phyloP scores from a whole-genome alignment of 2,888 invertebrate genomes.

The Isoperla grammatica region DNA sequence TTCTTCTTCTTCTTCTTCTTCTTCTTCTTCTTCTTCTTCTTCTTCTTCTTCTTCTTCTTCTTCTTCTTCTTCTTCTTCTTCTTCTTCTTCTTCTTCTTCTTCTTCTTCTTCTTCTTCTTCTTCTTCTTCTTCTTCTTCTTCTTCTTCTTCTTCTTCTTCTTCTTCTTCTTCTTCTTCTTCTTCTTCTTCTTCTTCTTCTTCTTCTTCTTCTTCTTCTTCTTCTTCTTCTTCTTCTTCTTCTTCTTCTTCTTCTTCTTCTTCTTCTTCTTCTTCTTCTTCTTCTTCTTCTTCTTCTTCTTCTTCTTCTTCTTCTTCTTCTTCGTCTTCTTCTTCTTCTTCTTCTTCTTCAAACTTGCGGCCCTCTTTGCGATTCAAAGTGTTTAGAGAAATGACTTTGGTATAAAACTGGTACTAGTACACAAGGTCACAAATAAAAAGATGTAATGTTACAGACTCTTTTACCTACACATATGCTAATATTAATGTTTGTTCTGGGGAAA shows the following conservation, averaged over 20 bases:
- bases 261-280: background rate
- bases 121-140: background rate
- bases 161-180: conserved; percentile 6
- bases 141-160: background rate
- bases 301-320: background rate
- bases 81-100: background rate
- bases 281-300: background rate
- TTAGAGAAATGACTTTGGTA: no score
- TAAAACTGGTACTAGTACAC: no score
- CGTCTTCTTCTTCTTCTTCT: background rate
- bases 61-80: no score
- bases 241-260: background rate
- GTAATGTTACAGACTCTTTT: no score
- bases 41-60: no score
- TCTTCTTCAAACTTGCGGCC: background rate
- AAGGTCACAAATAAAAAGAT: no score
- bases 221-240: background rate
- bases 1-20: background rate
- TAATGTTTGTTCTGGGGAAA: no score
- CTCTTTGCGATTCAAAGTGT: no score
- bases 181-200: conserved; percentile 20
- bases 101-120: background rate
- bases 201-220: background rate
- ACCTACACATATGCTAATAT: no score
- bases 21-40: no score